Base-by-base conservation (phyloP, 2,888 invertebrate genomes). In the Trissonchulus sp. region DNA sequence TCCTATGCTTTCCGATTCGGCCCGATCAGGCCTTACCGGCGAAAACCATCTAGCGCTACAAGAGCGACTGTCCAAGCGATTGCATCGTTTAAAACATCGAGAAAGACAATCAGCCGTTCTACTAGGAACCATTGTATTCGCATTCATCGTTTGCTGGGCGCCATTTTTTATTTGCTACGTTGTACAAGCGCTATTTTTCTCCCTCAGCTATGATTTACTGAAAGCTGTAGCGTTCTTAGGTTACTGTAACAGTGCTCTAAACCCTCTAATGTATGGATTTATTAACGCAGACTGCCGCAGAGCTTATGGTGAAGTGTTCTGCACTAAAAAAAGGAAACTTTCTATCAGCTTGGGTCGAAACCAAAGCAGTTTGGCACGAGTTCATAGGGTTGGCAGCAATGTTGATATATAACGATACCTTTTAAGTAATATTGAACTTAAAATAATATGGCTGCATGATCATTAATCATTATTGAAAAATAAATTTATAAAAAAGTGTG, bases 231-330 rank as follows among this genome's bases (percentile, higher is more conserved):
- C 48, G 23, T 48, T 48, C 23, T 23, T 48, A 48, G 48, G 48
- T 48, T 48, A 48, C 48, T 48, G 48, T 48, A 48, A 48, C 48
- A 48, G 48, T 48, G 48, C 48, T 48, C 8, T 48, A 48, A 48
- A 48, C 23, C 48, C 48, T 48, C 23, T 48, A 48, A 8, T 48
- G 48, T 48, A 48, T 23, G 48, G 48, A 8, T 48, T 48, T 23
- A 48, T 48, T 8, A 48, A 48, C 23, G 48, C 48, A 48, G 48
- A 48, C 48, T 48, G 48, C 23, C 8, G 48, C 8, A 15, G 8
- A 48, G 48, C 48, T 23, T 48, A 48, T 23, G 23, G 48, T 15
- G 48, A 48, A 23, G 23, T 23, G 8, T 15, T 48, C 8, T 48
- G 48, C 23, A n/a, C n/a, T n/a, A n/a, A n/a, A n/a, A n/a, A n/a